phyloP scores from a whole-genome alignment of 2,797 vertebrate species.

The Petrocephalus schoutedeni region DNA sequence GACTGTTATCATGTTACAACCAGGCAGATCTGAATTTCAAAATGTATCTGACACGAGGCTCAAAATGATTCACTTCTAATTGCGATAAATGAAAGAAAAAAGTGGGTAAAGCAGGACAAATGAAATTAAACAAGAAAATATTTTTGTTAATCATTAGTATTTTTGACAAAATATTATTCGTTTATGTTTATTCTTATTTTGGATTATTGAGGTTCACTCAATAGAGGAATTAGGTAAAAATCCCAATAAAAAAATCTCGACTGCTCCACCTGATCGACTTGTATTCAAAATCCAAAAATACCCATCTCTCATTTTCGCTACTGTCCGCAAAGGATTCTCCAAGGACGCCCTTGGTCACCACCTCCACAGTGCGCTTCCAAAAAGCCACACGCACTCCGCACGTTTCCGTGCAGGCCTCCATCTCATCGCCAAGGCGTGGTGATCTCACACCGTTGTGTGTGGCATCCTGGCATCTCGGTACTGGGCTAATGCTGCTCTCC shows the following conservation, averaged over 20 bases:
- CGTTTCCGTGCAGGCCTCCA: background rate
- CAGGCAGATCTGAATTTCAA: background rate
- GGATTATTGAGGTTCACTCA: conserved; percentile 49
- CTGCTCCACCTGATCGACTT: conserved; percentile 47
- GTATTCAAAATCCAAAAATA: conserved; percentile 50
- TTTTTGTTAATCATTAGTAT: conserved; percentile 30
- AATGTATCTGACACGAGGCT: background rate
- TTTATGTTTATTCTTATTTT: conserved; percentile 40
- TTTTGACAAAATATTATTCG: conserved; percentile 47
- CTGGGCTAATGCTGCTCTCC: background rate
- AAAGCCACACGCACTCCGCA: background rate
- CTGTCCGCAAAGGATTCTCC: conserved; percentile 31
- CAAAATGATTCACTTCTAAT: background rate
- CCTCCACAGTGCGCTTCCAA: background rate
- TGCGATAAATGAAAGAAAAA: conserved; percentile 29
- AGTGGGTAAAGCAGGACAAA: conserved; percentile 38
- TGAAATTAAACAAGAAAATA: conserved; percentile 33
- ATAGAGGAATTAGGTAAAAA: conserved; percentile 45
- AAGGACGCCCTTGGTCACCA: conserved; percentile 41
- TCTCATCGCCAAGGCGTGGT: background rate
- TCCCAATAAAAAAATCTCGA: conserved; percentile 42
- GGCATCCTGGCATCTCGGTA: background rate
- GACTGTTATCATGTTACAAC: conserved; percentile 2
- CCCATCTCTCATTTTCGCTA: conserved; percentile 45
- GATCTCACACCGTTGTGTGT: background rate